Evolutionary conservation across 2,797 vertebrate genomes (phyloP), one percentile per base, ranked within the genome.

Genomic region (Sciurus vulgaris): DNA sequence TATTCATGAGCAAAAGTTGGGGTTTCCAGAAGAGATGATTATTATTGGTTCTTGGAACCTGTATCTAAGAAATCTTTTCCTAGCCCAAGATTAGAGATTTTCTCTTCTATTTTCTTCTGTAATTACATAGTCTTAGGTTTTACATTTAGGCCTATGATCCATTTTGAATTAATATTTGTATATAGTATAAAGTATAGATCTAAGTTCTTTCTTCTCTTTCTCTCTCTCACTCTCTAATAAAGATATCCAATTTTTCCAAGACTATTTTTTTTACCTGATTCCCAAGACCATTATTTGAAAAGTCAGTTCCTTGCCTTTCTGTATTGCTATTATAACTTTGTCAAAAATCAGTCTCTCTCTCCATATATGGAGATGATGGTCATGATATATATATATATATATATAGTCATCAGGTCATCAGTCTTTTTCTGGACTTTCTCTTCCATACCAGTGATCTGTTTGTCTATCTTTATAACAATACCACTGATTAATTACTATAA

Each of bases 81-180:
- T 76, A 47, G 38, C n/a, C 38, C n/a, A 78, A 47, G 14, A 84
- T 38, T 26, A 89, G 15, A 81, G 24, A 63, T 54, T 90, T 86
- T 90, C 38, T 79, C 67, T 65, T 93, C 22, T 38, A 54, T 78
- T 93, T 96, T 87, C 22, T 88, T 41, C 49, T 44, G 69, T 17
- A 83, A 86, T 78, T 51, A 41, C n/a, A 76, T 38, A 14, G 15
- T 72, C 86, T 86, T 78, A 81, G 26, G 26, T 44, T 79, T 86
- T 72, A 56, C 24, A 72, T 79, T 90, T 90, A 90, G 35, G 26
- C 10, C 35, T 89, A 26, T 56, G 15, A 78, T 83, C 10, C 33
- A 63, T 72, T 59, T 89, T 86, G 51, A 81, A 8, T 86, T 74
- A 61, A 69, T 81, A 59, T 61, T 92, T 92, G 14, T 69, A 69